A percentile compares a stretch with the other conserved stretches of the same genome.
Evolutionary conservation across 2,797 vertebrate species (phyloP).

Genomic region (Alosa sapidissima): DNA sequence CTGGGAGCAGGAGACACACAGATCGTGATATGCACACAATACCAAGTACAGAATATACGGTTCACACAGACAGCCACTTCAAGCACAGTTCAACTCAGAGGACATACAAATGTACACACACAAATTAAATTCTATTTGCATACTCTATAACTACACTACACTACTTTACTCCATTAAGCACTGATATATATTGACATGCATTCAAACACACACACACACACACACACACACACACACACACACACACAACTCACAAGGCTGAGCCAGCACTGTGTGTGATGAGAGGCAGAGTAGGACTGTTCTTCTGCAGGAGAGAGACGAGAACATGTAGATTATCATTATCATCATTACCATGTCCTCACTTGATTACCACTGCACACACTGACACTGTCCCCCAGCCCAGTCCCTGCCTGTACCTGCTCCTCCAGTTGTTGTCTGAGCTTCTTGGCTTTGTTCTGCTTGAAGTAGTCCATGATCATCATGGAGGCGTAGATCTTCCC

Average conservation of each 20-base stretch:
- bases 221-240: slow-evolving; percentile 26
- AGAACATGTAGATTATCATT: background rate
- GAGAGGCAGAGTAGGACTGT: slow-evolving; percentile 85
- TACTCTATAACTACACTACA: background rate
- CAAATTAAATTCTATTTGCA: background rate
- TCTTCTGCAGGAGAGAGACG: slow-evolving; percentile 75
- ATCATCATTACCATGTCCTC: background rate
- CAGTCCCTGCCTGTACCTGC: slow-evolving; percentile 75
- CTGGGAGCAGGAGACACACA: slow-evolving; percentile 60
- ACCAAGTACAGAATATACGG: slow-evolving; percentile 76
- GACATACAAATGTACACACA: background rate
- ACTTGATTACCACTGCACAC: background rate
- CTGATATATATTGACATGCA: background rate
- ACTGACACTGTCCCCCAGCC: background rate
- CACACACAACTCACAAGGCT: slow-evolving; percentile 85
- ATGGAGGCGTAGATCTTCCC: slow-evolving; percentile 99
- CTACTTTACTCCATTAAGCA: background rate
- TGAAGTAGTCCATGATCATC: slow-evolving; percentile 99
- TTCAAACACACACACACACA: slow-evolving; percentile 5
- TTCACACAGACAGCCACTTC: background rate
- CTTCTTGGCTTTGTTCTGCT: slow-evolving; percentile 97
- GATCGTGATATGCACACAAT: slow-evolving; percentile 64
- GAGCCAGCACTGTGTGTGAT: slow-evolving; percentile 89
- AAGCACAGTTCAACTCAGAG: background rate
- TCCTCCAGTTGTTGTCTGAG: slow-evolving; percentile 91